Evolutionary conservation across 1,140 invertebrate genomes (phyloP).

Genomic region (Probaryconus sp.): DNA sequence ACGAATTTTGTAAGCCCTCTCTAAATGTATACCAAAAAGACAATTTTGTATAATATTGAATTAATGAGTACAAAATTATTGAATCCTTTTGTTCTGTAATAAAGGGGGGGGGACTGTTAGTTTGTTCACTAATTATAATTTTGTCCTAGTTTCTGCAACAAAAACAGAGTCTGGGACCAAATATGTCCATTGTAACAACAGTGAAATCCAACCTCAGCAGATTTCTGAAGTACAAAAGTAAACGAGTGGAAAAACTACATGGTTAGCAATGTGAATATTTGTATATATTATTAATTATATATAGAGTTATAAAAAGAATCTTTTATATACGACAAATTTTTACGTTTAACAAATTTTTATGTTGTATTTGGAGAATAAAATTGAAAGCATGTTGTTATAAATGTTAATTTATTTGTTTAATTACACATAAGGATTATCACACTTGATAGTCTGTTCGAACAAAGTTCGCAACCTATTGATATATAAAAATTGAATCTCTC

Average conservation of each 20-base stretch:
- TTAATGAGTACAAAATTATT: slow-evolving; percentile 4
- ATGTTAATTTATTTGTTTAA: slow-evolving; percentile 51
- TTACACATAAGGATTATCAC: slow-evolving; percentile 26
- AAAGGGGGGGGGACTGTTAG: slow-evolving; percentile 27
- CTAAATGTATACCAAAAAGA: slow-evolving; percentile 1
- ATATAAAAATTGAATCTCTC: not conserved
- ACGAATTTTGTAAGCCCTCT: not conserved
- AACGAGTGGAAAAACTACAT: slow-evolving; percentile 53
- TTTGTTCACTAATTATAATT: slow-evolving; percentile 28
- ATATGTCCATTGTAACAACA: slow-evolving; percentile 83
- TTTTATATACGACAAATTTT: slow-evolving; percentile 2
- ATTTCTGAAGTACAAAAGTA: slow-evolving; percentile 84
- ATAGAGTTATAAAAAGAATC: slow-evolving; percentile 1
- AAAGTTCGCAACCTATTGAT: not conserved
- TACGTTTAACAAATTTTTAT: slow-evolving; percentile 1
- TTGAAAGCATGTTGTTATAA: slow-evolving; percentile 28
- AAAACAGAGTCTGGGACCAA: slow-evolving; percentile 81
- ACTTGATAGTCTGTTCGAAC: slow-evolving; percentile 9
- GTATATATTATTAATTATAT: slow-evolving; percentile 18
- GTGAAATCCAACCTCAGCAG: slow-evolving; percentile 83
- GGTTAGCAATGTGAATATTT: slow-evolving; percentile 3
- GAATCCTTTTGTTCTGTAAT: slow-evolving; percentile 53
- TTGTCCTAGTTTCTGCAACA: slow-evolving; percentile 81
- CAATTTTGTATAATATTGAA: slow-evolving; percentile 41
- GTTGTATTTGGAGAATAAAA: slow-evolving; percentile 41